Evolutionary conservation across 2,888 invertebrate genomes (phyloP), one percentile per base, ranked within the genome.

Genomic region (Acrocyrtus sp.): DNA sequence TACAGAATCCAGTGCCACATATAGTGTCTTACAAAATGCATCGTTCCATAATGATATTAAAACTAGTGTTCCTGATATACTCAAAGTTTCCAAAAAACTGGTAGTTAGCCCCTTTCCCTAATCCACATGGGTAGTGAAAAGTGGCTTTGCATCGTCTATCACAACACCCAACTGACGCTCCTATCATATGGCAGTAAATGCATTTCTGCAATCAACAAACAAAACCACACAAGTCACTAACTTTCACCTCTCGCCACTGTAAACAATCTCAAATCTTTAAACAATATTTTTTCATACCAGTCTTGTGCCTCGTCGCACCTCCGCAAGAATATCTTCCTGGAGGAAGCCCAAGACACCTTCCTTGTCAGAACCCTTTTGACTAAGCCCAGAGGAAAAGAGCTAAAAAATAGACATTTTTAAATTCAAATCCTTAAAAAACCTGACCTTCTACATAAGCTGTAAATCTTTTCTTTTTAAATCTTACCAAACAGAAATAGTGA

Each of bases 41-140:
- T 17, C 5, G 5, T 3, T 17, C 29, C 8, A 29, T 4, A 29
- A 10, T 19, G 27, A 43, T 27, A 4, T 41, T 5, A 65, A 45
- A 29, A 62, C 24, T 26, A 63, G 29, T 21, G 8, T 24, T 34
- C 12, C 12, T 34, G 5, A 51, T 62, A 73, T 76, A 81, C 87
- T 84, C 84, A 75, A 88, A 92, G 68, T 88, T 87, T 0, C 87
- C 88, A 56, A 85, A 87, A 83, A 89, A 92, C 70, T 90, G 86
- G 34, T 90, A 90, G 10, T 91, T 85, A 0, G 89, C 88, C 4
- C 88, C 88, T 79, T 88, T 86, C 61, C 87, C 84, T 2, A 89
- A 81, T 0, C 94, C 94, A 83, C 95, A 95, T 0, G 89, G 89
- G 51, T 91, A 85, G 82, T 95, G 95, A 83, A 93, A 95, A 39